phyloP scores from a whole-genome alignment of 2,888 invertebrate genomes.

The Caradrina clavipalpis region DNA sequence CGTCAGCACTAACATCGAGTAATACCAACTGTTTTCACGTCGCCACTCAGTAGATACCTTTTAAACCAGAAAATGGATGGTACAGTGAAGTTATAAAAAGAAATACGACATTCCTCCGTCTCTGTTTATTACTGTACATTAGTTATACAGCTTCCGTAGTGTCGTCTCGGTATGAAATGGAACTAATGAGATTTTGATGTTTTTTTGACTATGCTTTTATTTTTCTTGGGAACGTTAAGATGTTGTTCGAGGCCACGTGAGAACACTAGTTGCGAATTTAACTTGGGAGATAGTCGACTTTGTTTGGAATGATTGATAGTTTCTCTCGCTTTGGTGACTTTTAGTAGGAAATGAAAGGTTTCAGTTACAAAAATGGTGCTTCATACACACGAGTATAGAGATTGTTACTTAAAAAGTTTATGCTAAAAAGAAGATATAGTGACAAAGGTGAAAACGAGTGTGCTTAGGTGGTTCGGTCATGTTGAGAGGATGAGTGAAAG shows the following conservation, averaged over 20 bases:
- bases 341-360: background rate
- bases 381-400: too few relatives aligned
- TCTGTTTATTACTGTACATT: constrained; percentile 90
- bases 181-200: constrained; percentile 91
- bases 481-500: too few relatives aligned
- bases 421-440: too few relatives aligned
- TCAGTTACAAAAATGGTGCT: background rate
- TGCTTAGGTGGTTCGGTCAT: too few relatives aligned
- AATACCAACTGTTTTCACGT: constrained; percentile 68
- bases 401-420: too few relatives aligned
- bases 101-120: constrained; percentile 88
- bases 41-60: constrained; percentile 81
- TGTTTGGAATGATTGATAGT: constrained; percentile 40
- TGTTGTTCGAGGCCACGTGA: constrained; percentile 76
- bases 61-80: constrained; percentile 88
- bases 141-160: constrained; percentile 91
- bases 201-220: constrained; percentile 91
- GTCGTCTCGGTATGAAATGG: constrained; percentile 90
- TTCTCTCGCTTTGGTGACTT: background rate
- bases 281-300: constrained; percentile 41
- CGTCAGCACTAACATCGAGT: constrained; percentile 64
- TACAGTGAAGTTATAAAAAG: constrained; percentile 89
- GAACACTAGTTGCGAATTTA: constrained; percentile 64
- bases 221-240: constrained; percentile 83
- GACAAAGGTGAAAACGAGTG: too few relatives aligned